Percentiles rank a stretch among this genome's conserved stretches.
phyloP scores from a whole-genome alignment of 2,113 vertebrate genomes.

The Baryphthengus martii region DNA sequence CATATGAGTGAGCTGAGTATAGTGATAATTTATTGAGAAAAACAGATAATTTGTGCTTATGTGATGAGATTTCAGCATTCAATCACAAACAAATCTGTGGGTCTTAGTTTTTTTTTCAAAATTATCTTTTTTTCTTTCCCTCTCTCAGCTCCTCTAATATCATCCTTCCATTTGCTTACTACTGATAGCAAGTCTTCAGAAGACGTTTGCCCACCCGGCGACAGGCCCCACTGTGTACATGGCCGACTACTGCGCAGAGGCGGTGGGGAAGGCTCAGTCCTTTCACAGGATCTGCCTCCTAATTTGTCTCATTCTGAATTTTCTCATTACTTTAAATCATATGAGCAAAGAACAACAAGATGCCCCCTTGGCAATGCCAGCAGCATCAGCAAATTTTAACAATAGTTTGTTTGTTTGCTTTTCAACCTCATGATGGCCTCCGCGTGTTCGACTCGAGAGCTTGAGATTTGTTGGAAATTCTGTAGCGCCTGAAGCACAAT shows the following conservation, averaged over 20 bases:
- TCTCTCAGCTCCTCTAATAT: background rate
- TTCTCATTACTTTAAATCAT: slow-evolving; percentile 46
- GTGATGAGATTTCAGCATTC: background rate
- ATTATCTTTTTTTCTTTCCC: background rate
- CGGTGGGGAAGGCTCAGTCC: background rate
- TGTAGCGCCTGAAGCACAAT: background rate
- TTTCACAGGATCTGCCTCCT: background rate
- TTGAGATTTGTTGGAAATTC: slow-evolving; percentile 19
- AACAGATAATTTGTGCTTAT: background rate
- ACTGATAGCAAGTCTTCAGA: background rate
- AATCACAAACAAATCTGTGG: background rate
- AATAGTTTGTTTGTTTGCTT: slow-evolving; percentile 51
- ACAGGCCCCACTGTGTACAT: background rate
- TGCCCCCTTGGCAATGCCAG: slow-evolving; percentile 11
- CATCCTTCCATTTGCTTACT: background rate
- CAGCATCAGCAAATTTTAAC: slow-evolving; percentile 55
- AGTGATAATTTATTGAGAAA: background rate
- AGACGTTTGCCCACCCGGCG: background rate
- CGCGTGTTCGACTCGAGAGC: slow-evolving; percentile 9
- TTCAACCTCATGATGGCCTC: slow-evolving; percentile 43
- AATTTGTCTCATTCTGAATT: background rate
- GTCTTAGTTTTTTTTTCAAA: background rate
- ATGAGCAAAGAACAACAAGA: slow-evolving; percentile 23
- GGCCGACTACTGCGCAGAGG: background rate
- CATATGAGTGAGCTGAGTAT: background rate